Evolutionary conservation across 2,888 invertebrate species (phyloP).

Genomic region (Lycophotia porphyrea): DNA sequence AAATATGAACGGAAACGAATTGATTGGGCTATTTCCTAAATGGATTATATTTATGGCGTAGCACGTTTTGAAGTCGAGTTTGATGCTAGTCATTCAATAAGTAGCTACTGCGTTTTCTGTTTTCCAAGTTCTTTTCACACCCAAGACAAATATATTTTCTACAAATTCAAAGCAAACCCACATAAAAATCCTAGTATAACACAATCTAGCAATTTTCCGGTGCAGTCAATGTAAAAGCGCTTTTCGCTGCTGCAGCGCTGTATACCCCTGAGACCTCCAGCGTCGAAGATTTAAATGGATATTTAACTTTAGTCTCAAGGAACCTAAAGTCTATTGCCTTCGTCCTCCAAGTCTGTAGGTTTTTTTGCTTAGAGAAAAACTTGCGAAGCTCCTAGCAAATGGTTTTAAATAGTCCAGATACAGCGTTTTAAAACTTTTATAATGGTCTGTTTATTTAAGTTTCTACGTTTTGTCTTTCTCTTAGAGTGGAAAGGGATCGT

Average conservation of each 20-base stretch:
- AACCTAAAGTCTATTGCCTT: slow-evolving; percentile 88
- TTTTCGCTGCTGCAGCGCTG: slow-evolving; percentile 83
- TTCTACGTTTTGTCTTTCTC: slow-evolving; percentile 61
- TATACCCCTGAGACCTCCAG: slow-evolving; percentile 77
- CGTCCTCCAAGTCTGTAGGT: slow-evolving; percentile 75
- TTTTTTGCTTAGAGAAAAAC: slow-evolving; percentile 80
- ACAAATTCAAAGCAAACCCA: slow-evolving; percentile 26
- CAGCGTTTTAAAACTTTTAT: slow-evolving; percentile 68
- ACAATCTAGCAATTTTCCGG: slow-evolving; percentile 67
- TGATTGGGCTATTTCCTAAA: not conserved
- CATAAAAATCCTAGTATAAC: slow-evolving; percentile 36
- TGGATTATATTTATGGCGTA: not conserved
- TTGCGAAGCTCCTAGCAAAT: slow-evolving; percentile 86
- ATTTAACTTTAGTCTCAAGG: slow-evolving; percentile 89
- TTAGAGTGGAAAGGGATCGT: slow-evolving; percentile 15
- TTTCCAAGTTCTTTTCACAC: not conserved
- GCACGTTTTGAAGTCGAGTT: too few relatives aligned
- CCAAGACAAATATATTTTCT: not conserved
- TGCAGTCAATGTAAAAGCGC: slow-evolving; percentile 69
- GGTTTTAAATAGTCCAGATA: slow-evolving; percentile 85
- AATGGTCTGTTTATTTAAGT: slow-evolving; percentile 67
- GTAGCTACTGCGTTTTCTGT: too few relatives aligned
- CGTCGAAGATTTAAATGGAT: slow-evolving; percentile 90
- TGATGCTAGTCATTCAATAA: not conserved
- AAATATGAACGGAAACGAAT: not conserved